Evolutionary conservation across 2,797 vertebrate genomes (phyloP).

Genomic region (Enteromius argenteus): DNA sequence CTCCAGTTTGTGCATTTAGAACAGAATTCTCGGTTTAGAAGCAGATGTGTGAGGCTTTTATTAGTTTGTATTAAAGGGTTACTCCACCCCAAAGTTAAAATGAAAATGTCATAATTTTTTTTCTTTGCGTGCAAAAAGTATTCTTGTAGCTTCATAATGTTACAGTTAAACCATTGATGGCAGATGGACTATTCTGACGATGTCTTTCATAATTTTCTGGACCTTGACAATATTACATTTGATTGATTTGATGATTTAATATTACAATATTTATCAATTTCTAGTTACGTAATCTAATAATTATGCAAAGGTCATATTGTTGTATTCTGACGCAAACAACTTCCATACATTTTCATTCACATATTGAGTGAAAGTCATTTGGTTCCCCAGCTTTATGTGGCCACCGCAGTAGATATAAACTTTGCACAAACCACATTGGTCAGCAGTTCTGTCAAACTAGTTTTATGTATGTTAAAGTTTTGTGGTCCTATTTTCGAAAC

Average conservation of each 20-base stretch:
- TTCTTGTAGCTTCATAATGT: no score
- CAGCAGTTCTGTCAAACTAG: background rate
- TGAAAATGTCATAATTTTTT: no score
- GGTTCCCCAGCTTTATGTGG: background rate
- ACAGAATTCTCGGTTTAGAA: background rate
- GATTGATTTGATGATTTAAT: background rate
- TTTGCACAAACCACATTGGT: background rate
- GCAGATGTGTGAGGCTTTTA: background rate
- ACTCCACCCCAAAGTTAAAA: no score
- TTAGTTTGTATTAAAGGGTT: background rate
- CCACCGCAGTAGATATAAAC: background rate
- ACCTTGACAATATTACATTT: no score
- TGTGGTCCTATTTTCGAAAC: background rate
- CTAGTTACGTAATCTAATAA: background rate
- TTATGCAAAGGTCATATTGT: background rate
- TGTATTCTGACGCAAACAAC: background rate
- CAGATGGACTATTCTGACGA: no score
- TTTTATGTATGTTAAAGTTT: background rate
- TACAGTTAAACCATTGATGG: no score
- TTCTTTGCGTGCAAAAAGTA: no score
- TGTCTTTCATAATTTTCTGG: no score
- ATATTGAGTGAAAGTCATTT: background rate
- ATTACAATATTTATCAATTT: background rate
- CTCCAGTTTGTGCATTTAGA: background rate
- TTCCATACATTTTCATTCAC: background rate